Evolutionary conservation across 1,140 invertebrate genomes (phyloP), one percentile per base, ranked within the genome.

Genomic region (Brachionus rubens): DNA sequence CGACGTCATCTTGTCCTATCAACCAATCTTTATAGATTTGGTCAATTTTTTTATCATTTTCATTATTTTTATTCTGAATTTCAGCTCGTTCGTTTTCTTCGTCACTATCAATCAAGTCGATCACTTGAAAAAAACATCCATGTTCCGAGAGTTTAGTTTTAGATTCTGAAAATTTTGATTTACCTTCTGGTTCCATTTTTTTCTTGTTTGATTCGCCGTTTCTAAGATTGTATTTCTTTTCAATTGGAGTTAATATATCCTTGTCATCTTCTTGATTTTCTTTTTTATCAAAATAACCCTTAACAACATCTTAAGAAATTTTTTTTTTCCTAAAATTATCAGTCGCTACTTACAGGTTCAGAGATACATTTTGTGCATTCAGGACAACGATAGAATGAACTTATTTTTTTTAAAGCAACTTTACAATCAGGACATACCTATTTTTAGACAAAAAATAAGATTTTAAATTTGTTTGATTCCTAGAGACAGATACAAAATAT

Each of bases 111-210:
- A 41, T 41, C 3, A 65, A n/a, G 1, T 65, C 59, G n/a, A 65
- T 65, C 24, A 65, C 59, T 65, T 24, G 10, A 65, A 65, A 65
- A 62, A 62, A 62, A n/a, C n/a, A n/a, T n/a, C n/a, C n/a, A n/a
- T n/a, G n/a, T n/a, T n/a, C n/a, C n/a, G n/a, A n/a, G n/a, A n/a
- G n/a, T n/a, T n/a, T n/a, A n/a, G n/a, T n/a, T n/a, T n/a, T n/a
- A n/a, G n/a, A n/a, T n/a, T n/a, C n/a, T n/a, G n/a, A n/a, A 24
- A 21, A 19, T 40, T 19, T 16, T 4, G 16, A 62, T 36, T 40
- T 43, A 65, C 59, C 59, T 65, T 65, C 59, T 24, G 59, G 59
- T 28, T 65, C 59, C 14, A 36, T n/a, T 65, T 24, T 65, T 26
- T 41, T 65, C 43, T 43, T 41, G 1, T 12, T 19, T 24, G 19